Percentiles rank a stretch among this genome's conserved stretches.
phyloP scores from a whole-genome alignment of 2,113 vertebrate genomes.

The Crotalus horridus region DNA sequence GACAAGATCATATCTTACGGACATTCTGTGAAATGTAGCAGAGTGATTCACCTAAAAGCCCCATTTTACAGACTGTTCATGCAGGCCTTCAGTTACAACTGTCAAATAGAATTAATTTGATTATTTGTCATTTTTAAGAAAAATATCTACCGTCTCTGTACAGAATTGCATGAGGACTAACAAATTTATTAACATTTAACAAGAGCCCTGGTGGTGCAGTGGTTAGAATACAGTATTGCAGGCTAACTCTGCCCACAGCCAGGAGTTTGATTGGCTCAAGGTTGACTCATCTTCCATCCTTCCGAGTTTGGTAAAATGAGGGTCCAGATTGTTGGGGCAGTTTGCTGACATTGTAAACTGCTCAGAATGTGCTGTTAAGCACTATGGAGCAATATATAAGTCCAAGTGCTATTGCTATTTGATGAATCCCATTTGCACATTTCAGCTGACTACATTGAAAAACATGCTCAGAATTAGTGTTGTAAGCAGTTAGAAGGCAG shows the following conservation, averaged over 20 bases:
- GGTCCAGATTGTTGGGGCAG: not conserved
- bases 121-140: not conserved
- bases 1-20: not conserved
- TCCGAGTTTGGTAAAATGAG: not conserved
- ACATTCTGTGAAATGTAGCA: not conserved
- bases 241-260: not conserved
- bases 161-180: not conserved
- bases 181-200: not conserved
- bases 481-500: not conserved
- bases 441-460: not conserved
- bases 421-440: not conserved
- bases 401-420: not conserved
- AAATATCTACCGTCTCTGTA: not conserved
- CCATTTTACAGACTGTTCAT: not conserved
- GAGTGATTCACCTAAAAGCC: not conserved
- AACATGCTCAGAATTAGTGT: not conserved
- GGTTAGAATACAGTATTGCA: not conserved
- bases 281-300: not conserved
- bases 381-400: not conserved
- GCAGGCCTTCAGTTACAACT: not conserved
- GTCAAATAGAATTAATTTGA: not conserved
- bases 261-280: not conserved
- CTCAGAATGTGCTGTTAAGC: not conserved
- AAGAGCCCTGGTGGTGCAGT: not conserved
- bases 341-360: not conserved